Base-by-base conservation (phyloP, 2,888 invertebrate species). In the Rhagium mordax region DNA sequence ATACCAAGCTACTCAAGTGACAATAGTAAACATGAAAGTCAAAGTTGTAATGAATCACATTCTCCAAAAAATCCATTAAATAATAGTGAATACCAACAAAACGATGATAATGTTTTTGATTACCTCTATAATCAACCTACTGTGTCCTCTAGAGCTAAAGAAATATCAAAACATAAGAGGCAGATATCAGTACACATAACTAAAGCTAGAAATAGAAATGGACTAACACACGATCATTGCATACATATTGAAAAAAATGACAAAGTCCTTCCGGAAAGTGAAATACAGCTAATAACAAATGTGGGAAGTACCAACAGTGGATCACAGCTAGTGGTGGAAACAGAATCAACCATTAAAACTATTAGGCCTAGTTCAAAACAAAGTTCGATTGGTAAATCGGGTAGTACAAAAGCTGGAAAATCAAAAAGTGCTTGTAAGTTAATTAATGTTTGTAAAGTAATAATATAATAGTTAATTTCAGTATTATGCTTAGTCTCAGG, bases 91-190 rank as follows among this genome's bases (percentile, higher is more conserved):
- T 41, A 47, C 5, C 13, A 61, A 13, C 3, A 20, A 29, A 61
- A 70, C 2, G 75, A 75, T n/a, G 75, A 75, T 13, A 75, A 82
- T 83, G 74, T 78, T 75, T 33, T 33, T 33, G 8, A 33, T 33
- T 33, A 8, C 29, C 84, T 89, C 60, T 84, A 88, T 78, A 84
- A 85, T 70, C 85, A 85, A 61, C 84, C 85, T 33, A 89, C 89
- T 27, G 82, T 85, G 71, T 86, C 88, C 69, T 89, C 85, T 68
- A 86, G 86, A 74, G 88, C 88, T 59, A 89, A 88, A 81, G 72
- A 78, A 47, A 71, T 74, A 16, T 48, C 68, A 13, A 79, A 74
- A 77, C 81, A 80, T 74, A 78, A 81, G 29, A 81, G 81, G 60
- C 81, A 80, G 13, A 83, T 85, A 66, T 78, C 81, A n/a, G 81